Evolutionary conservation across 2,797 vertebrate species (phyloP), one percentile per base, ranked within the genome.

Genomic region (Etheostoma perlongum): DNA sequence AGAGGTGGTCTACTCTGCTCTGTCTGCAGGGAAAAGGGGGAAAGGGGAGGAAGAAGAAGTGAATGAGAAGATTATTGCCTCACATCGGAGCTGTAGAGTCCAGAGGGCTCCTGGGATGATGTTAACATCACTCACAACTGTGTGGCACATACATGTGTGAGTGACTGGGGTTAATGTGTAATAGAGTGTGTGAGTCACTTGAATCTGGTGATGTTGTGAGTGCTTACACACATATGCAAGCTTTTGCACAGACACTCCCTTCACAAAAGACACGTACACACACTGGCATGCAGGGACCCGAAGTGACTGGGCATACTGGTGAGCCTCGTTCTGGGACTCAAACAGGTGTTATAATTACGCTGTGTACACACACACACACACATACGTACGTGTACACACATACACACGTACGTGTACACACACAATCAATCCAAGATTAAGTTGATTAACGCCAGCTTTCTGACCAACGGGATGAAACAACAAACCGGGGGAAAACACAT

Each of bases 41-140:
- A 23, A 74, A 71, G 58, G 46, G 49, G 52, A 76, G 68, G 60
- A 67, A 69, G 61, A 72, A 73, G 76, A 64, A 79, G 81, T 81
- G 82, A 91, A 86, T 67, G 87, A 88, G 81, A 75, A 83, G 83
- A 88, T 88, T 78, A 90, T 87, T 89, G 82, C 85, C 65, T 87
- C 80, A 78, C 58, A 27, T 57, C 33, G 15, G 25, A 54, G 67
- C 62, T 51, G 60, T 49, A 18, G 71, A 85, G 76, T 75, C 75
- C 81, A 79, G 49, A 52, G 71, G 63, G 66, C 88, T 84, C 82
- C 48, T 13, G 83, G 76, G 83, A 85, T 40, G 42, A 83, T 69
- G 81, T 87, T 75, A 75, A 82, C 86, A 92, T 91, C 88, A 85
- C 75, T 90, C 88, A 87, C 47, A 80, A 48, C 33, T 16, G 23